Conservation (phyloP, 2,113 vertebrate genomes). For the Siniperca knerii region DNA sequence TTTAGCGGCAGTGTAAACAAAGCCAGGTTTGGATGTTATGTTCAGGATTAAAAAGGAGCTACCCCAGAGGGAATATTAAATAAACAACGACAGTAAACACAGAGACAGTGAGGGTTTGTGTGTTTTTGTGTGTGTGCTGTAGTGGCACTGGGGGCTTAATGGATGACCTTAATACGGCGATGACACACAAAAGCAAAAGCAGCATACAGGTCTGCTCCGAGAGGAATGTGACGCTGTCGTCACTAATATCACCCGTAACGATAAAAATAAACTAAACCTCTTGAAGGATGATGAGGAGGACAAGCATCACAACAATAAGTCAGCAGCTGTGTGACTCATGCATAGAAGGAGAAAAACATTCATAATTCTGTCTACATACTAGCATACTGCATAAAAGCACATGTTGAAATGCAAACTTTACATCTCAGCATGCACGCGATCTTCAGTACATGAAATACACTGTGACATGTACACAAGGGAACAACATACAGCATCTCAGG, state of each 20-base stretch:
- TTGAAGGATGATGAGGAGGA: constrained; percentile 14
- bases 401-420: background rate
- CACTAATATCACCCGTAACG: constrained; percentile 15
- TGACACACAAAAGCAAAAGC: constrained; percentile 70
- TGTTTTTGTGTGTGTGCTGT: constrained; percentile 8
- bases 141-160: constrained; percentile 66
- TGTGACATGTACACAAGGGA: background rate
- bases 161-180: constrained; percentile 78
- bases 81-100: constrained; percentile 27
- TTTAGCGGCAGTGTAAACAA: constrained; percentile 23
- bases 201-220: constrained; percentile 53
- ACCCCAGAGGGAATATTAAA: constrained; percentile 24
- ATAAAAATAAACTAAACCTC: constrained; percentile 56
- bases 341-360: background rate
- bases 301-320: background rate
- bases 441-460: background rate
- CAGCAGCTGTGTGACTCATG: background rate
- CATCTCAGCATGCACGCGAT: background rate
- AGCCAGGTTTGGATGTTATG: background rate
- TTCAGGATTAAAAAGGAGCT: constrained; percentile 35
- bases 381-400: no score
- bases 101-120: constrained; percentile 29
- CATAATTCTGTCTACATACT: background rate
- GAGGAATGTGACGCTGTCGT: constrained; percentile 19
- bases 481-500: background rate